Percentiles rank a stretch among this genome's conserved stretches.
These are phyloP conservation scores for Chrysolina haemoptera DNA, from an alignment of 2,888 invertebrate genomes.

Conservation along the genomic window DNA sequence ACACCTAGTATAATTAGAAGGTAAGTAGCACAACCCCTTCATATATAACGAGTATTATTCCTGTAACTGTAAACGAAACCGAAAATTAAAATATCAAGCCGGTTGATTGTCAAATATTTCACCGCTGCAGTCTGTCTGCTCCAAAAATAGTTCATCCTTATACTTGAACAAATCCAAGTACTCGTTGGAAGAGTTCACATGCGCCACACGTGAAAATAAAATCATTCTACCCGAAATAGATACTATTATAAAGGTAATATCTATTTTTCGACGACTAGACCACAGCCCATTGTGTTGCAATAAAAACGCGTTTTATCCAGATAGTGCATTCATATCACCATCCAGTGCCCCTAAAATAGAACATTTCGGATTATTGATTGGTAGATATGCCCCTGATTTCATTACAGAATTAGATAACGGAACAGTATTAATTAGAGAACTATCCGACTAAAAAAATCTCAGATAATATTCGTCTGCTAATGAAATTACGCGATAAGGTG, in stretches of 20 bases:
- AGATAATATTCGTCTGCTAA: too few relatives aligned
- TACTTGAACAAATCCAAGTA: background rate
- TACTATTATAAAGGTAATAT: slow-evolving; percentile 26
- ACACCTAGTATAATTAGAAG: background rate
- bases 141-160: slow-evolving; percentile 20
- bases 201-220: slow-evolving; percentile 20
- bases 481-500: too few relatives aligned
- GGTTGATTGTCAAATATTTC: slow-evolving; percentile 7
- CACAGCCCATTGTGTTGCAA: slow-evolving; percentile 5
- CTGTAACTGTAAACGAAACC: background rate
- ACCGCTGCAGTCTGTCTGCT: background rate
- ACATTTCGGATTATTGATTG: background rate
- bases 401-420: background rate
- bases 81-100: background rate
- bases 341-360: slow-evolving; percentile 5
- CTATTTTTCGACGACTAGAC: slow-evolving; percentile 21
- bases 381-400: background rate
- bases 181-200: slow-evolving; percentile 22
- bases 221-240: slow-evolving; percentile 20
- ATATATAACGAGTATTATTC: background rate
- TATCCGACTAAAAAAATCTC: too few relatives aligned
- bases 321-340: background rate
- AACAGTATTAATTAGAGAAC: too few relatives aligned
- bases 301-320: slow-evolving; percentile 5
- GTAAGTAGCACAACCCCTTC: background rate